Percentiles rank a stretch among this genome's conserved stretches.
Evolutionary conservation across 2,113 vertebrate species (phyloP).

Genomic region (Pseudopipra pipra): DNA sequence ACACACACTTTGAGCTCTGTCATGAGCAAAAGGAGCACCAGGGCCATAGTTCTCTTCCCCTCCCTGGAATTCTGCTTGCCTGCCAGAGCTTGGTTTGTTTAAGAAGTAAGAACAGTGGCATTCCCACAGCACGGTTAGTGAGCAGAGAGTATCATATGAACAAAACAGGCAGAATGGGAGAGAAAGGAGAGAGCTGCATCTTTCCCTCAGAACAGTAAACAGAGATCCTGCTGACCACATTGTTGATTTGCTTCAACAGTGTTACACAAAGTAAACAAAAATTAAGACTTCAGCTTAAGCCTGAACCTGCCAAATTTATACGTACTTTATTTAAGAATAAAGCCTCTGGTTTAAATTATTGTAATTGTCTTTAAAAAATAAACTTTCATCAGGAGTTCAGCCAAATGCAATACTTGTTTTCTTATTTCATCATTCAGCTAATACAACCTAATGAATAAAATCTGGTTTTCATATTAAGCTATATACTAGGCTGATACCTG

Average conservation of each 20-base stretch:
- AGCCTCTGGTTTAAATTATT: neutral
- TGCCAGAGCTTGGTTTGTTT: neutral
- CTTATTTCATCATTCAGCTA: neutral
- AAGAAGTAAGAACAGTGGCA: neutral
- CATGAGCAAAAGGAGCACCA: neutral
- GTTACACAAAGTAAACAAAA: neutral
- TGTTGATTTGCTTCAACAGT: neutral
- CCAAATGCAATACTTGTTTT: neutral
- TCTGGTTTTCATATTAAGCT: neutral
- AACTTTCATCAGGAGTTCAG: neutral
- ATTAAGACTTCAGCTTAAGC: neutral
- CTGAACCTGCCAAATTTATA: neutral
- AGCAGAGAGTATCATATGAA: neutral
- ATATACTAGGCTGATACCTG: neutral
- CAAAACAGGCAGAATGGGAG: neutral
- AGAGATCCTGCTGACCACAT: neutral
- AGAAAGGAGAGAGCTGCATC: neutral
- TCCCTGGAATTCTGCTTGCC: neutral
- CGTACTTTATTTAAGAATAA: neutral
- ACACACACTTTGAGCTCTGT: neutral
- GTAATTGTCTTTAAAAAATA: neutral
- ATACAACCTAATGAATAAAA: neutral
- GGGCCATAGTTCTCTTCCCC: neutral
- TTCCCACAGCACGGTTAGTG: neutral
- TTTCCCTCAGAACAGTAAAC: neutral